These are phyloP conservation scores for Barbus barbus DNA, from an alignment of 2,113 vertebrate genomes.

Conservation along the genomic window DNA sequence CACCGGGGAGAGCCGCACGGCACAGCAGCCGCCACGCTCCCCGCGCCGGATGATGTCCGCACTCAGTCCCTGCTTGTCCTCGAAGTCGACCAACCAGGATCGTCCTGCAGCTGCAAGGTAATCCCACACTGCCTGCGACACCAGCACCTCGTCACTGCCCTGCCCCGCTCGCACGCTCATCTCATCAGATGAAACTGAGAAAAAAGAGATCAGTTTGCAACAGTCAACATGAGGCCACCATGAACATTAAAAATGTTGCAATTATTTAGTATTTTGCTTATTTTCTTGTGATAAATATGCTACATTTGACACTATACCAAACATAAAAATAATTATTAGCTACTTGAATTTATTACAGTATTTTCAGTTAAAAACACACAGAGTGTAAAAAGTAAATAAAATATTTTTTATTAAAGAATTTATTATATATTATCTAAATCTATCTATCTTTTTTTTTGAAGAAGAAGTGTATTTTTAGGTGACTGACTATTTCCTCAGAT, in stretches of 20 bases:
- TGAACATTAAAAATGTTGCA: background rate
- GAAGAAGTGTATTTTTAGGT: background rate
- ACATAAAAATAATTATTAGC: background rate
- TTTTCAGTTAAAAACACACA: background rate
- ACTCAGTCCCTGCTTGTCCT: conserved; percentile 86
- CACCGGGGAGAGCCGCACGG: conserved; percentile 83
- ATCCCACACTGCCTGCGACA: conserved; percentile 92
- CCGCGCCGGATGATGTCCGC: conserved; percentile 85
- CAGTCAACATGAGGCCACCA: background rate
- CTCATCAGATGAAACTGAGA: conserved; percentile 79
- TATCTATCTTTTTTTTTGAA: background rate
- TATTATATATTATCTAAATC: too few species aligned
- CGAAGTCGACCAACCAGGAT: conserved; percentile 88
- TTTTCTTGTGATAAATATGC: background rate
- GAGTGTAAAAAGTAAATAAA: too few species aligned
- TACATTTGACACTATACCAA: background rate
- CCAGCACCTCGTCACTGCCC: conserved; percentile 88
- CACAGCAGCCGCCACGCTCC: conserved; percentile 92
- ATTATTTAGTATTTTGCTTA: background rate
- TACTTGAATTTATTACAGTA: background rate
- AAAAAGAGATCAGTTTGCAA: conserved; percentile 28
- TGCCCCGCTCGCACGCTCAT: conserved; percentile 83
- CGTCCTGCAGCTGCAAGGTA: conserved; percentile 87
- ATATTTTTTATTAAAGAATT: too few species aligned
- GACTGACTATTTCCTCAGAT: background rate